phyloP scores from a whole-genome alignment of 2,113 vertebrate species.

The Pantherophis guttatus region DNA sequence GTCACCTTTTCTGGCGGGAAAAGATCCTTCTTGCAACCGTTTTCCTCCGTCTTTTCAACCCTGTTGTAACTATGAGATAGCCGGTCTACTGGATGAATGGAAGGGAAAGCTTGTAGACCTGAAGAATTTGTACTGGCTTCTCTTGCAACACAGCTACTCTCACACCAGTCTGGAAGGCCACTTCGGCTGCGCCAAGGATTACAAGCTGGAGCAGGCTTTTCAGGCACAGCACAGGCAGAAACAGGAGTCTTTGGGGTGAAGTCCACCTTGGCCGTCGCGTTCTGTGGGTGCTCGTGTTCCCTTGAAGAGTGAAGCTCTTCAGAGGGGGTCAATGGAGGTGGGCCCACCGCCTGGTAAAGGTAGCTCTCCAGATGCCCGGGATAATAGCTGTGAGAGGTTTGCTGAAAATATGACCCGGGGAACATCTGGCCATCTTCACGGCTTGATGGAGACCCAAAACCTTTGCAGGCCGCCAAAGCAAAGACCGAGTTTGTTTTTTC shows the following conservation, averaged over 20 bases:
- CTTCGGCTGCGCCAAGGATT: accelerated
- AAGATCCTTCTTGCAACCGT: not conserved
- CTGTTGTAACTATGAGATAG: accelerated
- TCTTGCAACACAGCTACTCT: not conserved
- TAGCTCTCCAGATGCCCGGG: slow-evolving; percentile 59
- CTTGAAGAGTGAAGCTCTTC: slow-evolving; percentile 47
- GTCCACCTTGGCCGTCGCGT: slow-evolving; percentile 59
- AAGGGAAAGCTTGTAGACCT: slow-evolving; percentile 55
- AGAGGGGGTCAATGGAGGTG: slow-evolving; percentile 41
- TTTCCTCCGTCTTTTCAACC: accelerated
- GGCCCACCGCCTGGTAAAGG: not conserved
- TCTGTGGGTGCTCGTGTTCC: slow-evolving; percentile 54
- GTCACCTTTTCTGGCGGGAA: not conserved
- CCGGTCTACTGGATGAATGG: slow-evolving; percentile 1
- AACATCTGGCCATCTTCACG: slow-evolving; percentile 29
- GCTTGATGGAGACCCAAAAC: not conserved
- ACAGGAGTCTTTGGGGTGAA: slow-evolving; percentile 9
- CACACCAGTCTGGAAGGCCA: not conserved
- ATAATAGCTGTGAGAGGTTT: slow-evolving; percentile 51
- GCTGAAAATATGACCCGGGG: slow-evolving; percentile 49
- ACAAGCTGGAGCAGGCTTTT: accelerated
- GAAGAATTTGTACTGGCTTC: accelerated
- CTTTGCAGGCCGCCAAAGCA: slow-evolving; percentile 51
- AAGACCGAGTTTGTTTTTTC: slow-evolving; percentile 56
- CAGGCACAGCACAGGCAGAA: not conserved